Evolutionary conservation across 2,113 vertebrate species (phyloP), one percentile per base, ranked within the genome.

Genomic region (Corynorhinus townsendii): DNA sequence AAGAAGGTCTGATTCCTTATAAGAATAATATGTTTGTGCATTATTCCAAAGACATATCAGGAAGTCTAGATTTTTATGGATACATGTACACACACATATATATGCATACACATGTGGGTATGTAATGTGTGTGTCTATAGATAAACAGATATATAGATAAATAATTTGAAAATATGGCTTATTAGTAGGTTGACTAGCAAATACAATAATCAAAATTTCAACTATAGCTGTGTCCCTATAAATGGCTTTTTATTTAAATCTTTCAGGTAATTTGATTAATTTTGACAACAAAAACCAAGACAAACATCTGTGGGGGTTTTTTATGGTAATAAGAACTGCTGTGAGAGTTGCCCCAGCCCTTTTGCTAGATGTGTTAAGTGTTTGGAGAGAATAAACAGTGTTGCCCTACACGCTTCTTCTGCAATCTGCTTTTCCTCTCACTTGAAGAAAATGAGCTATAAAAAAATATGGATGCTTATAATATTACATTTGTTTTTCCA

Each of bases 401-500:
- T 47, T 86, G 1, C 19, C 40, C 22, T 20, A 5, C 16, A 22
- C 26, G 45, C 77, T 22, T 54, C 38, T 66, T 92, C 47, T 75
- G 47, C 91, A 92, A 66, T 71, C 11, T 75, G 2, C 30, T 49
- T 52, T 45, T 6, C 17, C 8, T 49, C 86, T 80, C 77, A 12
- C 47, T 96, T 94, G 28, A 64, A 45, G 33, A 85, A 94, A 59
- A 86, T 59, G 5, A 90, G 6, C 85, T 4, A 26, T 10, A 54
- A 43, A 73, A 75, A 90, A 76, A 69, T 79, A 45, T 1, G 5
- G 1, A 33, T 38, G 38, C 72, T 89, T 90, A 72, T 62, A 45
- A 83, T 86, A 91, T 89, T 93, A 28, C 77, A 62, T 97, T 77
- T 85, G 87, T 96, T 94, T 91, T 94, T 24, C 28, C 81, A 1